Base-by-base conservation (phyloP, 2,113 vertebrate genomes). In the Psettodes erumei region DNA sequence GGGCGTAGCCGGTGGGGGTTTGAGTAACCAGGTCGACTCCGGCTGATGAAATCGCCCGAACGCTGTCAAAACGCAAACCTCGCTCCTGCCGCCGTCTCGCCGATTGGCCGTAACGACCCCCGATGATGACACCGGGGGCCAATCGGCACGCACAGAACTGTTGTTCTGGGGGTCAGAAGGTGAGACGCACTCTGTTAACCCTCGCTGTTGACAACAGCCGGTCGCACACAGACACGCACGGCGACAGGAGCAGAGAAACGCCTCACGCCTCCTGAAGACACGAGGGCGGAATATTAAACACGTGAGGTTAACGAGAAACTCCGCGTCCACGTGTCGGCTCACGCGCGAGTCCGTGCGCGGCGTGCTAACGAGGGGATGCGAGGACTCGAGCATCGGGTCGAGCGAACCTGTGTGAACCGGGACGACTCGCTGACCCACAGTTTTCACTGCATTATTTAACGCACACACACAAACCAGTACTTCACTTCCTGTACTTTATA, bases 361-460 rank as follows among this genome's bases (percentile, higher is more conserved):
- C 32, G 56, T 64, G 43, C 5, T 61, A 71, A 79, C 42, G 61
- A 65, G 47, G 8, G 37, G 37, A 7, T 30, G 43, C 23, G 18
- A 23, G 25, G 12, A n/a, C 42, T 73, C 28, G 51, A 81, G 16
- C 19, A 70, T 30, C 12, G 8, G 75, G 79, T 74, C 77, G 21
- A 53, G 48, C 77, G 21, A 16, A 71, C 59, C 69, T 71, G 25
- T 65, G 43, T 66, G 45, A 65, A 71, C 48, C 48, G 25, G 35
- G 48, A 77, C 51, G 55, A 78, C 43, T 84, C 79, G 40, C 40
- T 82, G 81, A 78, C 70, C 40, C 33, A 77, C 51, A 85, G 71
- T 45, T 60, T 65, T 23, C 19, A 15, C 59, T 75, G 59, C 67
- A 78, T 86, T 84, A 88, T 86, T 88, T 50, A 79, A 71, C 61